phyloP scores from a whole-genome alignment of 2,888 invertebrate species.

The Morpho helenor region DNA sequence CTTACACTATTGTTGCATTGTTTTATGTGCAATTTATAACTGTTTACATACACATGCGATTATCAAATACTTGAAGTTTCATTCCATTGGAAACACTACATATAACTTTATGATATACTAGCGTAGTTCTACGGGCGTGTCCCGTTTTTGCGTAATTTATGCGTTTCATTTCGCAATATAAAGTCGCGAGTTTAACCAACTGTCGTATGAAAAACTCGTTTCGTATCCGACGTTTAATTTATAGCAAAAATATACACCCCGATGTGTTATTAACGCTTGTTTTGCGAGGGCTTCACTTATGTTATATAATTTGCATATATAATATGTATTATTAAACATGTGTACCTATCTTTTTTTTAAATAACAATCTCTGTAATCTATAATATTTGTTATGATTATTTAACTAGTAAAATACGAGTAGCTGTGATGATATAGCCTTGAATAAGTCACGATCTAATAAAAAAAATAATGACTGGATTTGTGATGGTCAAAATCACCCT shows the following conservation, averaged over 20 bases:
- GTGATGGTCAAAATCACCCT: too few relatives aligned
- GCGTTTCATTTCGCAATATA: constrained; percentile 71
- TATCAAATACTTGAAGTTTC: not conserved
- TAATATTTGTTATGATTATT: too few relatives aligned
- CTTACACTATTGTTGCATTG: not conserved
- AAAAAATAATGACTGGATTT: too few relatives aligned
- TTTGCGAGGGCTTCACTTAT: constrained; percentile 11
- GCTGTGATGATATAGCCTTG: too few relatives aligned
- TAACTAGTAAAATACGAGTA: too few relatives aligned
- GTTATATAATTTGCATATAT: not conserved
- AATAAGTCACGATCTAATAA: too few relatives aligned
- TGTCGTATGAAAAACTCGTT: constrained; percentile 69
- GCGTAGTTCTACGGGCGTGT: constrained; percentile 19
- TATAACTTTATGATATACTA: constrained; percentile 24
- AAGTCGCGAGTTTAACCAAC: constrained; percentile 59
- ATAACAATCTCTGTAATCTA: too few relatives aligned
- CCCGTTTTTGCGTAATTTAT: constrained; percentile 55
- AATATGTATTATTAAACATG: not conserved
- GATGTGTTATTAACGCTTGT: constrained; percentile 33
- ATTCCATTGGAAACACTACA: constrained; percentile 3
- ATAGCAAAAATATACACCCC: constrained; percentile 62
- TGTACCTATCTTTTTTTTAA: too few relatives aligned
- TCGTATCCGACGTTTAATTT: constrained; percentile 60
- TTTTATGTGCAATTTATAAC: not conserved
- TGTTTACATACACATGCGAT: not conserved